phyloP scores from a whole-genome alignment of 2,113 vertebrate species.

The Callipepla californica region DNA sequence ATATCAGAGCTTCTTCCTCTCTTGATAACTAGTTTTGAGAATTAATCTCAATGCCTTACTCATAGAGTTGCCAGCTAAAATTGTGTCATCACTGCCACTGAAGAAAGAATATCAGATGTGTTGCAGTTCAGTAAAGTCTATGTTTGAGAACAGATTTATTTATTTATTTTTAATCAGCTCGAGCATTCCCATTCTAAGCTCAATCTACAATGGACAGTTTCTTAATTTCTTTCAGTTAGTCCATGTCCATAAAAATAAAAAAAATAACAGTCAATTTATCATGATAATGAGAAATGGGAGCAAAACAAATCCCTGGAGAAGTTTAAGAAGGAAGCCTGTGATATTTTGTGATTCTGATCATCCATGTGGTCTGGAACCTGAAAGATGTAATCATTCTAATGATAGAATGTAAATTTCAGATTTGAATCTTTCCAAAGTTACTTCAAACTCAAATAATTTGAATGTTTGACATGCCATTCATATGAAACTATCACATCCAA shows the following conservation, averaged over 20 bases:
- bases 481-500: neutral
- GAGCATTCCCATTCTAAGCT: constrained; percentile 53
- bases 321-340: constrained; percentile 38
- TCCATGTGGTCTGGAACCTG: constrained; percentile 9
- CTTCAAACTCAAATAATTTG: neutral
- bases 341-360: neutral
- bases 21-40: neutral
- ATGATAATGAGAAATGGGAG: constrained; percentile 45
- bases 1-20: neutral
- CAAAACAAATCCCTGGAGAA: constrained; percentile 9
- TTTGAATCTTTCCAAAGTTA: neutral
- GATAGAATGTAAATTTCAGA: neutral
- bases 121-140: constrained; percentile 8
- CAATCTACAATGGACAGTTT: constrained; percentile 47
- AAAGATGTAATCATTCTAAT: neutral
- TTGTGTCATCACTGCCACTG: constrained; percentile 22
- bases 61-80: constrained; percentile 50
- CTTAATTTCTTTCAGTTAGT: constrained; percentile 54
- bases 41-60: constrained; percentile 35
- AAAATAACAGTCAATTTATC: neutral
- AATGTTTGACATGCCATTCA: neutral
- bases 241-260: constrained; percentile 29
- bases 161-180: constrained; percentile 23
- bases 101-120: constrained; percentile 18
- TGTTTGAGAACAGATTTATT: neutral